Evolutionary conservation across 2,888 invertebrate genomes (phyloP), one percentile per base, ranked within the genome.

Genomic region (Aleiodes testaceus): DNA sequence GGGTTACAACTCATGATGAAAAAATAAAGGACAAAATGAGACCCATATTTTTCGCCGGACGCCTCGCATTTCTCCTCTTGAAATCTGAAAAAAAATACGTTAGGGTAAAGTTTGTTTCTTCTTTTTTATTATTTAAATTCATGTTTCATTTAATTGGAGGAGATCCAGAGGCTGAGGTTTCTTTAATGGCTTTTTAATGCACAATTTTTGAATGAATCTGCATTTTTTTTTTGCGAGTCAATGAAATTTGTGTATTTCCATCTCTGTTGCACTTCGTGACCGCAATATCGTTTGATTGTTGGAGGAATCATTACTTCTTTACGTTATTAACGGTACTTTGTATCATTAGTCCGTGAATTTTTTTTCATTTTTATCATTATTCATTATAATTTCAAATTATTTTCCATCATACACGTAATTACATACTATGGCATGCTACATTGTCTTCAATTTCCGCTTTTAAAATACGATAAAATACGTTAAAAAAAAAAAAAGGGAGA

Each of bases 241-340:
- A 6, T 36, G 5, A 36, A 36, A 36, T 36, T 36, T 36, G 36
- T 36, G 36, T 36, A 36, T 49, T 9, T 26, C 18, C 30, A 12
- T 26, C 42, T 42, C 42, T 18, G 16, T 30, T 18, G 42, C 18
- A 44, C 45, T 18, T n/a, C 22, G 22, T 63, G 63, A 63, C 63
- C 45, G 63, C 63, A 63, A 63, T 63, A 20, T 63, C 45, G 26
- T 44, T 44, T 63, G 45, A 63, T 63, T 63, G 20, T 44, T 63
- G 42, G 53, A n/a, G 2, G 22, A 26, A 26, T 53, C 20, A 53
- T 18, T 14, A 6, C 14, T 7, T 59, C 59, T 50, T 50, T 53
- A 12, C 16, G 12, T 63, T 63, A 18, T 63, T 63, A 63, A 63
- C 63, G 63, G 63, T 61, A 61, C 42, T 20, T 44, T 44, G 42